Evolutionary conservation across 2,888 invertebrate species (phyloP), one percentile per base, ranked within the genome.

Genomic region (Nomada goodeniana): DNA sequence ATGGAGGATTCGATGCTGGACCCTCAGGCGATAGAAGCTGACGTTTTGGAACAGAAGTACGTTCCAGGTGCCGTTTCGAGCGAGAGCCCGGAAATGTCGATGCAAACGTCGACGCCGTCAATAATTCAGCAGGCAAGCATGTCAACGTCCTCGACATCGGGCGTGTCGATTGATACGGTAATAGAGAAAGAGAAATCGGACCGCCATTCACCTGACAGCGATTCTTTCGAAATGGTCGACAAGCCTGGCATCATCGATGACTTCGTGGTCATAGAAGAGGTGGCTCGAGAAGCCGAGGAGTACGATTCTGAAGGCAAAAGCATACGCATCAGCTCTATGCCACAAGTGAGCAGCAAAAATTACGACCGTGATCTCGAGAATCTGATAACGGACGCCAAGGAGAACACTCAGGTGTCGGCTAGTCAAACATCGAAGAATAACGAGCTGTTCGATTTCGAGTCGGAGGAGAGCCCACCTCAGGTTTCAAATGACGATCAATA

Each of bases 231-330:
- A 95, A 95, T 98, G 95, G 95, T 98, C 0, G 98, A 98, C 89
- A 97, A 97, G 91, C 97, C 98, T 0, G 97, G 97, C 91, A 96
- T 98, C 87, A 97, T 97, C 86, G 98, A 98, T 90, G 98, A 98
- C 89, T 98, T 98, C 91, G 97, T 98, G 0, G 97, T 98, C 0
- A 97, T 98, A 83, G 98, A 98, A 94, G 98, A 98, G 93, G 97
- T 98, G 1, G 98, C 97, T 1, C 97, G 96, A 91, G 98, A 98
- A 94, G 98, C 98, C 0, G 96, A 96, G 88, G 98, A 98, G 94
- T 96, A 96, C 76, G 98, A 98, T 90, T 95, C 96, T 2, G 98
- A 98, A 94, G 98, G 98, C 0, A 97, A 97, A 94, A 97, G 97
- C 92, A 95, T 98, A 18, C 95, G 95, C 84, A 98, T 98, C 77